Conservation (phyloP, 2,888 invertebrate genomes). For the Ectropis crepuscularia region DNA sequence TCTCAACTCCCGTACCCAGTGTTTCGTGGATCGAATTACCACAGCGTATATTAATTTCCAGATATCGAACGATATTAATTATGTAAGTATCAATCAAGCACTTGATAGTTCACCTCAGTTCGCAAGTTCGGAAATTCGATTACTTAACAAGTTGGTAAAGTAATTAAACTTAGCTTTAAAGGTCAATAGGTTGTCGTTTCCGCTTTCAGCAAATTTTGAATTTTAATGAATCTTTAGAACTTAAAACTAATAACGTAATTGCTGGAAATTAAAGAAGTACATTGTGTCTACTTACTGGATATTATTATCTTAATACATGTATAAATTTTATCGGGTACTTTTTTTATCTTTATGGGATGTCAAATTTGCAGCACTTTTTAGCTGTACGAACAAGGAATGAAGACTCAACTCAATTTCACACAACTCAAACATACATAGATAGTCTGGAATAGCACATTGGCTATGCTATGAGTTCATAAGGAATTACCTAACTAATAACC, state of each 20-base stretch:
- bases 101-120: constrained; percentile 19
- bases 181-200: constrained; percentile 14
- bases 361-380: too few species aligned
- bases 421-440: too few species aligned
- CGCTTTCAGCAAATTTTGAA: constrained; percentile 7
- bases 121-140: constrained; percentile 25
- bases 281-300: too few species aligned
- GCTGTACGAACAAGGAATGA: too few species aligned
- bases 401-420: too few species aligned
- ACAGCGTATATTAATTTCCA: constrained; percentile 19
- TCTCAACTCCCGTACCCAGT: too few species aligned
- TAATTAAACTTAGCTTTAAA: constrained; percentile 24
- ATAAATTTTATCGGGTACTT: too few species aligned
- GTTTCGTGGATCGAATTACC: background rate
- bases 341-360: too few species aligned
- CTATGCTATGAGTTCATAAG: too few species aligned
- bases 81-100: constrained; percentile 23
- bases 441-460: too few species aligned
- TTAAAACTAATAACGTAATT: constrained; percentile 1
- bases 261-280: background rate
- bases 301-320: too few species aligned
- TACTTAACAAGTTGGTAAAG: constrained; percentile 26
- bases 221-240: constrained; percentile 6
- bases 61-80: constrained; percentile 20
- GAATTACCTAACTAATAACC: too few species aligned